These are phyloP conservation scores for Fopius arisanus DNA, from an alignment of 1,140 invertebrate species.

Conservation along the genomic window DNA sequence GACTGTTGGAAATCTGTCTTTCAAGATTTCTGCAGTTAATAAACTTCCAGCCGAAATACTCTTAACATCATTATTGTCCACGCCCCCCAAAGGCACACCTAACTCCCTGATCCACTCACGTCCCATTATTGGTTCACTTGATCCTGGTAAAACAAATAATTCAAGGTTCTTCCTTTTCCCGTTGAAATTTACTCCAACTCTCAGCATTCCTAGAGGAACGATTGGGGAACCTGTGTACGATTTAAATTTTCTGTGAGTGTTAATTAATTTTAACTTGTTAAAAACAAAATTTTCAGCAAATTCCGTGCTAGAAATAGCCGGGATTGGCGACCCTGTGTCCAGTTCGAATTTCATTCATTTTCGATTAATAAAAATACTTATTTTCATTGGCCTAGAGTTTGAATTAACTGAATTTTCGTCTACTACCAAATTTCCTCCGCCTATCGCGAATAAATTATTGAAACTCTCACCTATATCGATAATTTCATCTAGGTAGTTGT, in stretches of 20 bases:
- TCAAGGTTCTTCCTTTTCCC: slow-evolving; percentile 3
- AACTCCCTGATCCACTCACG: slow-evolving; percentile 18
- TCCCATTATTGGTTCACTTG: slow-evolving; percentile 13
- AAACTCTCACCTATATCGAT: slow-evolving; percentile 3
- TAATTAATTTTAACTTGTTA: neutral
- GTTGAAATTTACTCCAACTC: neutral
- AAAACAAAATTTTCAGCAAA: neutral
- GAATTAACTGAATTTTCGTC: neutral
- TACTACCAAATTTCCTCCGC: neutral
- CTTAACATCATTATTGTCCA: neutral
- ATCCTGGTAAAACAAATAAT: slow-evolving; percentile 17
- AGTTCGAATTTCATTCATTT: neutral
- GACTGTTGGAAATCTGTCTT: slow-evolving; percentile 9
- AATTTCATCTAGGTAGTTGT: slow-evolving; percentile 25
- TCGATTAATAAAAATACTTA: slow-evolving; percentile 3
- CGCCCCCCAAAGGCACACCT: neutral
- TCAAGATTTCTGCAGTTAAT: neutral
- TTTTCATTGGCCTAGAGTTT: slow-evolving; percentile 26
- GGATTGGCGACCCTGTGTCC: neutral
- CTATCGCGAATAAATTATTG: slow-evolving; percentile 15
- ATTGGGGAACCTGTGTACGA: neutral
- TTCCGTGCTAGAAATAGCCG: neutral
- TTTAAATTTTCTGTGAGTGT: slow-evolving; percentile 19
- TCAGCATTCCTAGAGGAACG: neutral
- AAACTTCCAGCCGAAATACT: neutral